Base-by-base conservation (phyloP, 2,113 vertebrate genomes). In the Microcebus murinus region DNA sequence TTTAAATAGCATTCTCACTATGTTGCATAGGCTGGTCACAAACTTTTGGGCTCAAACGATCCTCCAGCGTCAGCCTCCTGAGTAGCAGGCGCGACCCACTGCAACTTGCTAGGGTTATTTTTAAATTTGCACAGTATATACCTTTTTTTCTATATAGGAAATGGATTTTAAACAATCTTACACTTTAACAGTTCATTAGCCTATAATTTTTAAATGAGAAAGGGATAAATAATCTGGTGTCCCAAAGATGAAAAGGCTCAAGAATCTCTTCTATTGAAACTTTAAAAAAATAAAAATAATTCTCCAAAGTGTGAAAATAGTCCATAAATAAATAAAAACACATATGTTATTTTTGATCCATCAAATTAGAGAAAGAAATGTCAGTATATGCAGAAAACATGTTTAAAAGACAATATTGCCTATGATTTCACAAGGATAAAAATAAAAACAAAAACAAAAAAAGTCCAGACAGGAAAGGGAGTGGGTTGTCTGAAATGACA, bases 401-500 rank as follows among this genome's bases (percentile, higher is more conserved):
- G 80, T 61, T 57, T 94, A 65, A 96, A 95, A 91, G 14, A 59
- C 50, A 97, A 96, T 36, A 61, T 34, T 15, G 39, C 73, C 86
- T 85, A 74, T 97, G 94, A 87, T 90, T 98, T 95, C 6, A 96
- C 67, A 68, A 87, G 15, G 42, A 88, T 95, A 86, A 94, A 95
- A 97, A 80, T 79, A 96, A 96, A 92, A 97, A 96, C 21, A 10
- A 73, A 95, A 29, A 34, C 18, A 23, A 79, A 96, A 83, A 71
- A 91, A 95, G 86, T 29, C 61, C 94, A 98, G 92, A 97, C 91
- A 94, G 97, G 94, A 97, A 98, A 97, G 25, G 57, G 87, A 96
- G 67, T 39, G 34, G 83, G 55, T 36, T 96, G 61, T 52, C 96
- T 96, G 95, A 89, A 96, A 92, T 14, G 77, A 88, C 31, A 67